phyloP scores from a whole-genome alignment of 2,113 vertebrate genomes.

The Paralichthys olivaceus region DNA sequence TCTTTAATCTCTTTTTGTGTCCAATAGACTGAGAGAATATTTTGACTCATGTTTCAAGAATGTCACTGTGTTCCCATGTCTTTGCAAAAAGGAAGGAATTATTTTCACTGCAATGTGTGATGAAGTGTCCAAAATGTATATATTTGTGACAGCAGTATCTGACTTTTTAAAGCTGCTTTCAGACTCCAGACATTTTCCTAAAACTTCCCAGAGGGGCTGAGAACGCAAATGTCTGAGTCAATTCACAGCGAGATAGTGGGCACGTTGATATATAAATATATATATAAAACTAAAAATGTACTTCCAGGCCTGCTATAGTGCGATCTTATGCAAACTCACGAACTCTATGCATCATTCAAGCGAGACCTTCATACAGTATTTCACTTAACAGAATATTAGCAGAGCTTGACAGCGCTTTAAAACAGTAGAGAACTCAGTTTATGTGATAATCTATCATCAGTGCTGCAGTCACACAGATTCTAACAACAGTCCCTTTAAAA shows the following conservation, averaged over 20 bases:
- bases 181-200: too few species aligned
- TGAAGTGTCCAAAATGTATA: background rate
- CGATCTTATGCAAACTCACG: background rate
- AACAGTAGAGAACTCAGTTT: too few species aligned
- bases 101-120: background rate
- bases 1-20: background rate
- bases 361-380: background rate
- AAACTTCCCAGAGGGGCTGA: too few species aligned
- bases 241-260: too few species aligned
- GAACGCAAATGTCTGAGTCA: too few species aligned
- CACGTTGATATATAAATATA: too few species aligned
- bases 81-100: background rate
- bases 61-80: background rate
- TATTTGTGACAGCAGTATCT: background rate
- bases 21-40: background rate
- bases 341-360: too few species aligned
- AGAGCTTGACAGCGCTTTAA: background rate
- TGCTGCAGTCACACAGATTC: background rate
- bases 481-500: background rate
- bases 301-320: background rate
- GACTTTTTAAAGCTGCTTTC: too few species aligned
- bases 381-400: background rate
- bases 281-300: background rate
- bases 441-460: background rate
- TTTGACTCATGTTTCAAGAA: background rate